Percentiles rank a stretch among this genome's conserved stretches.
Conservation (phyloP, 2,888 invertebrate species). For the Pristionchus maxplancki region DNA sequence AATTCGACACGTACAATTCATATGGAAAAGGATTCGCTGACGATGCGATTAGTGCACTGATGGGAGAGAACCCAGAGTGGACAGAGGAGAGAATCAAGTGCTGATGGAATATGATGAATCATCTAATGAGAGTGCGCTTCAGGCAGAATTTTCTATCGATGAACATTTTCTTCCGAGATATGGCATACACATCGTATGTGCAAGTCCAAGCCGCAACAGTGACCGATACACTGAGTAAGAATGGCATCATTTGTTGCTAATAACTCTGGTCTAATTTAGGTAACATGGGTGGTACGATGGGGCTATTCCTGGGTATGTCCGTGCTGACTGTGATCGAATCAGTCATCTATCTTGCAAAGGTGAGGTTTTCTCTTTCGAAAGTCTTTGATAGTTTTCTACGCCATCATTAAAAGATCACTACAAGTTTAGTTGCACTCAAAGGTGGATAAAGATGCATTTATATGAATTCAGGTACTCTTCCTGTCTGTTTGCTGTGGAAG, state of each 20-base stretch:
- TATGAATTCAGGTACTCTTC: neutral
- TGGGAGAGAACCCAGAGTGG: constrained; percentile 42
- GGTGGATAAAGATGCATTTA: neutral
- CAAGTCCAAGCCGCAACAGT: constrained; percentile 61
- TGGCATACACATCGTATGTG: constrained; percentile 64
- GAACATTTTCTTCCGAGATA: constrained; percentile 66
- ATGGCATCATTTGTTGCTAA: neutral
- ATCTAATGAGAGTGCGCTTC: neutral
- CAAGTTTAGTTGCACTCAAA: neutral
- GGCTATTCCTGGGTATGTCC: constrained; percentile 74
- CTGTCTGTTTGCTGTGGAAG: neutral
- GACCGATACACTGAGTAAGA: constrained; percentile 56
- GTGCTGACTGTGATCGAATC: constrained; percentile 69
- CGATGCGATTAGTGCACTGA: constrained; percentile 56
- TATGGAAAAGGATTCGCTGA: constrained; percentile 60
- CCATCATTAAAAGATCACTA: neutral
- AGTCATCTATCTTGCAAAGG: constrained; percentile 24
- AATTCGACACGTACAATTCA: constrained; percentile 65
- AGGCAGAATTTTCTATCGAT: constrained; percentile 58
- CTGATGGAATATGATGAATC: neutral
- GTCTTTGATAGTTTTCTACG: neutral
- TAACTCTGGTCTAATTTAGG: constrained; percentile 47
- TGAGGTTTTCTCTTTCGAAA: neutral
- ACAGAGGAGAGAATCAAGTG: constrained; percentile 53
- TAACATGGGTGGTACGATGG: constrained; percentile 75